Evolutionary conservation across 2,888 invertebrate genomes (phyloP).

Genomic region (Aleiodes testaceus): DNA sequence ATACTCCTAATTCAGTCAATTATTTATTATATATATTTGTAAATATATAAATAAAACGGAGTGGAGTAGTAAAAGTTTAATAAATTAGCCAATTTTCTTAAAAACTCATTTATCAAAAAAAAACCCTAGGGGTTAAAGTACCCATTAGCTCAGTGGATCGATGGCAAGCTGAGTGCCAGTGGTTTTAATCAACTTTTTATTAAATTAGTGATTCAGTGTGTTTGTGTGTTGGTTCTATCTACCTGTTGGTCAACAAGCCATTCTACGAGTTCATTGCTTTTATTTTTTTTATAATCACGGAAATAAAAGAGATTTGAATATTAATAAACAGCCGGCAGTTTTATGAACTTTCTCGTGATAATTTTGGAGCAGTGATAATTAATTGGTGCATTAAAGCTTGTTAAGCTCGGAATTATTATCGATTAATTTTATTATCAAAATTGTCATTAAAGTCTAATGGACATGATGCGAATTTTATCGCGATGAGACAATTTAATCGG

Average conservation of each 20-base stretch:
- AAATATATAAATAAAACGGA: no score
- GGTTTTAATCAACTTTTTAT: conserved; percentile 22
- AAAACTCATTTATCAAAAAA: neutral
- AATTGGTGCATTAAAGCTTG: neutral
- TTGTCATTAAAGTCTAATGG: conserved; percentile 5
- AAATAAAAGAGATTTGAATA: neutral
- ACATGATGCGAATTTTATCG: conserved; percentile 45
- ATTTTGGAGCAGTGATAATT: neutral
- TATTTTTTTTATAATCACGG: neutral
- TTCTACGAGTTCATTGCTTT: neutral
- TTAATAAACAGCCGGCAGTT: neutral
- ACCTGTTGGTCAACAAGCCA: conserved; percentile 16
- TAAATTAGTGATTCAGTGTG: conserved; percentile 4
- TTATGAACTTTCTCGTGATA: neutral
- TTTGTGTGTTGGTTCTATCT: neutral
- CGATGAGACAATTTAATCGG: conserved; percentile 61
- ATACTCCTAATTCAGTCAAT: neutral
- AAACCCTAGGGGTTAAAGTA: neutral
- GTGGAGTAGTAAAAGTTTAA: no score
- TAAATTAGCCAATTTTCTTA: no score
- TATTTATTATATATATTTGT: no score
- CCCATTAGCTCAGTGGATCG: conserved; percentile 4
- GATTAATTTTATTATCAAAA: neutral
- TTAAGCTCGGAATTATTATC: neutral
- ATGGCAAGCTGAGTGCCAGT: conserved; percentile 22